Conservation (phyloP, 1,140 invertebrate species). For the Apis dorsata region DNA sequence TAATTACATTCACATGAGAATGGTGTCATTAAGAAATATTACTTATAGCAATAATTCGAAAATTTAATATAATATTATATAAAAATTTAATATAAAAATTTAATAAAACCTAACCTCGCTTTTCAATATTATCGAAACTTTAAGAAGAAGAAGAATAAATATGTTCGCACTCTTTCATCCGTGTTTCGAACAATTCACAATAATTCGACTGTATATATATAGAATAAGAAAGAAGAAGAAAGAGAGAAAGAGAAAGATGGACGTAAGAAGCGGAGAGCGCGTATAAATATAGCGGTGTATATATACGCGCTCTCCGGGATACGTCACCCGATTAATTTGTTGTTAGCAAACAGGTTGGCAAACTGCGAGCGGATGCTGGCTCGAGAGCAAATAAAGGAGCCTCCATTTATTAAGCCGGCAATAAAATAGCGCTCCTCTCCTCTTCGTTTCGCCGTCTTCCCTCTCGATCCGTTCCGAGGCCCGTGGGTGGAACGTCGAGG, state of each 20-base stretch:
- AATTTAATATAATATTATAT: too few species aligned
- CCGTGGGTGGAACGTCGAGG: slow-evolving; percentile 63
- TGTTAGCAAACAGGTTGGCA: slow-evolving; percentile 79
- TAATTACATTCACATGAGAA: too few species aligned
- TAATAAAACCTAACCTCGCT: too few species aligned
- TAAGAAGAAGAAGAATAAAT: too few species aligned
- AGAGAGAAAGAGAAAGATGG: slow-evolving; percentile 22
- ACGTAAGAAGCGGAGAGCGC: slow-evolving; percentile 46
- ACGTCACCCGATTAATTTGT: slow-evolving; percentile 79
- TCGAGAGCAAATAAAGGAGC: slow-evolving; percentile 76
- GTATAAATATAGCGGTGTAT: slow-evolving; percentile 18
- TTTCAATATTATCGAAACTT: too few species aligned
- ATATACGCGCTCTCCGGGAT: slow-evolving; percentile 65
- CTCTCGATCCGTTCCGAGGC: slow-evolving; percentile 16
- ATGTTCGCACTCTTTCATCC: too few species aligned
- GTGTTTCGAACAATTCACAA: too few species aligned
- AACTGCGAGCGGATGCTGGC: slow-evolving; percentile 77
- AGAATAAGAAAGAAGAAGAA: slow-evolving; percentile 16
- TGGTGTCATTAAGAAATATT: too few species aligned
- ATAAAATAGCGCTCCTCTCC: slow-evolving; percentile 75
- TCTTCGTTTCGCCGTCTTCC: slow-evolving; percentile 55
- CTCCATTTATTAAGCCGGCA: slow-evolving; percentile 79
- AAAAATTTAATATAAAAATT: too few species aligned
- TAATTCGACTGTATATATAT: too few species aligned
- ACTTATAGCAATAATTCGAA: too few species aligned